Base-by-base conservation (phyloP, 64 coral and sea anemone genomes). In the Astreopora myriophthalma region DNA sequence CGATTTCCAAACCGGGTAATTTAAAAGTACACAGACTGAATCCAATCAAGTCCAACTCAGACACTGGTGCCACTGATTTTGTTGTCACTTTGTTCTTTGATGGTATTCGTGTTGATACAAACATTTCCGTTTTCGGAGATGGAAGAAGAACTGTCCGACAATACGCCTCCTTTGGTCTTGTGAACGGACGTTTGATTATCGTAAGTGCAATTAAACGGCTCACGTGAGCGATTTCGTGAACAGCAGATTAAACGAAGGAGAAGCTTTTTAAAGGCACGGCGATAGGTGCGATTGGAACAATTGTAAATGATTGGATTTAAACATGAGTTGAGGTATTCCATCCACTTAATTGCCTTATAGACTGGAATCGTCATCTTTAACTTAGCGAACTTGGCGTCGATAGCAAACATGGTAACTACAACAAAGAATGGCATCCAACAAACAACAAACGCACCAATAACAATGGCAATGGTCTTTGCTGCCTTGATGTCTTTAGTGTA, bases 241-340 rank as follows among this genome's bases (percentile, higher is more conserved):
- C 80, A 86, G 19, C 90, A 83, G 58, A 20, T 36, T 36, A 57
- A 63, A 64, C 79, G 79, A 63, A 80, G 5, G 16, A 83, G 6
- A 64, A 83, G 79, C 39, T 86, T 85, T 33, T 87, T 89, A 8
- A 97, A 93, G 16, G 95, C 95, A 3, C 87, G 91, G 19, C 95
- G 80, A 76, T 94, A 97, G 16, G 91, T 72, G 8, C 95, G 77
- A 52, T 97, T 97, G 28, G 94, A 67, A 31, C 80, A 97, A 2
- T 92, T 97, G 48, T 97, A 97, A 29, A 97, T 97, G 10, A 97
- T 90, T 16, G 95, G 95, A 37, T 97, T 97, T 85, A 97, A 87
- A 52, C 80, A 97, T 40, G 89, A 92, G 88, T 97, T 97, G 4
- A 97, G 70, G 79, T 97, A 97, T 1, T 87, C 87, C 38, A 97